phyloP scores from a whole-genome alignment of 2,797 vertebrate species.

The Artibeus lituratus region DNA sequence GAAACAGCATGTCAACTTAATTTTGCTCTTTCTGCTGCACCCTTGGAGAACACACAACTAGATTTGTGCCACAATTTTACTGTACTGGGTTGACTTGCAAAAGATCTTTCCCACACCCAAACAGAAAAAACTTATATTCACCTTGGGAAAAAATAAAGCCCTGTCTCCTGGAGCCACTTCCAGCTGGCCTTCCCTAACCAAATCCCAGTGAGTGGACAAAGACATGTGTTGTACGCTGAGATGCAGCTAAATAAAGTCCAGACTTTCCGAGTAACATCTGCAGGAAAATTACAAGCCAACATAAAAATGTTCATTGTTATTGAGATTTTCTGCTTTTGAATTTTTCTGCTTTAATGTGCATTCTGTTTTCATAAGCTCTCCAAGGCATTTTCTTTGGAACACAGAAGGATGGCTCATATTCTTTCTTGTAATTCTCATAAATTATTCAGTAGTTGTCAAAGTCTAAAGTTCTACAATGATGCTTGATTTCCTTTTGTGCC shows the following conservation, averaged over 20 bases:
- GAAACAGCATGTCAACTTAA: not conserved
- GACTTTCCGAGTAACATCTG: not conserved
- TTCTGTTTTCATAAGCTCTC: conserved; percentile 7
- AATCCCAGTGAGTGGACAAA: not conserved
- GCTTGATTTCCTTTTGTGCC: not conserved
- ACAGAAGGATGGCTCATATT: not conserved
- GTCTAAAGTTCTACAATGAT: not conserved
- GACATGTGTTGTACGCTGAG: not conserved
- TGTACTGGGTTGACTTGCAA: not conserved
- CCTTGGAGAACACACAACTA: not conserved
- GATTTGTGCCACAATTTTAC: conserved; percentile 4
- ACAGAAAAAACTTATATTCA: not conserved
- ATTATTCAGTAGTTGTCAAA: conserved; percentile 2
- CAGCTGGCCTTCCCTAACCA: conserved; percentile 13
- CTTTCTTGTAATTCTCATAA: not conserved
- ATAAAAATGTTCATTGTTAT: not conserved
- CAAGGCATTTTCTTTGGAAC: conserved; percentile 23
- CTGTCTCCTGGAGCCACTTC: not conserved
- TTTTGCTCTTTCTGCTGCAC: not conserved
- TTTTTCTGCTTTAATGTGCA: not conserved
- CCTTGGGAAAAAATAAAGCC: conserved; percentile 18
- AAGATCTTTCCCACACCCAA: not conserved
- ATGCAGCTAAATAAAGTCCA: not conserved
- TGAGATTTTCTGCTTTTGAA: not conserved
- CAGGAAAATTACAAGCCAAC: conserved; percentile 4